A percentile compares a stretch with the other conserved stretches of the same genome.
These are phyloP conservation scores for Lottia gigantea DNA, from an alignment of 2,888 invertebrate species.

Conservation along the genomic window DNA sequence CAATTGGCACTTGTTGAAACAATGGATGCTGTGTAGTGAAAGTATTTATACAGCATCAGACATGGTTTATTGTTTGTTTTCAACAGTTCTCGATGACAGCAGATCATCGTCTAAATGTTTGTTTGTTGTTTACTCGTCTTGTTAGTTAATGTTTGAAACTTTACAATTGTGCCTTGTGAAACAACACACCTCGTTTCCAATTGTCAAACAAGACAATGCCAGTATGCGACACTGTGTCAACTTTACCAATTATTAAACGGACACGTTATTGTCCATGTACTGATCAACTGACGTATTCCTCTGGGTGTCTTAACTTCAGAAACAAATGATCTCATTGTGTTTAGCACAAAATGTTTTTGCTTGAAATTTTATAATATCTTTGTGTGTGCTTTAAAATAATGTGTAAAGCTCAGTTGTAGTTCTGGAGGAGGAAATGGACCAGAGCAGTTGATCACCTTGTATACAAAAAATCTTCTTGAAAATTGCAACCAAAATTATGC, in stretches of 20 bases:
- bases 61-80: neutral
- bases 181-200: neutral
- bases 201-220: neutral
- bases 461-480: too few relatives aligned
- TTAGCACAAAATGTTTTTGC: too few relatives aligned
- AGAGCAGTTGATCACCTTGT: too few relatives aligned
- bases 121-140: slow-evolving; percentile 3
- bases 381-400: too few relatives aligned
- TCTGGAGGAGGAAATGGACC: too few relatives aligned
- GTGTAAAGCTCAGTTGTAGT: too few relatives aligned
- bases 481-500: too few relatives aligned
- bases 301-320: too few relatives aligned
- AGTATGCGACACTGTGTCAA: slow-evolving; percentile 3
- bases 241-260: neutral
- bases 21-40: neutral
- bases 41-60: neutral
- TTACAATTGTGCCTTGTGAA: slow-evolving; percentile 10
- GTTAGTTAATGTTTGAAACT: slow-evolving; percentile 5
- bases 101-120: neutral
- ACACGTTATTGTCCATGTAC: too few relatives aligned
- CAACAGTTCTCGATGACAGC: neutral
- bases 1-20: slow-evolving; percentile 11
- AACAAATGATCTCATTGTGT: too few relatives aligned
- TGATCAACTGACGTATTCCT: too few relatives aligned
- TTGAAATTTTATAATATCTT: too few relatives aligned